Evolutionary conservation across 2,113 vertebrate genomes (phyloP), one percentile per base, ranked within the genome.

Genomic region (Pelmatolapia mariae): DNA sequence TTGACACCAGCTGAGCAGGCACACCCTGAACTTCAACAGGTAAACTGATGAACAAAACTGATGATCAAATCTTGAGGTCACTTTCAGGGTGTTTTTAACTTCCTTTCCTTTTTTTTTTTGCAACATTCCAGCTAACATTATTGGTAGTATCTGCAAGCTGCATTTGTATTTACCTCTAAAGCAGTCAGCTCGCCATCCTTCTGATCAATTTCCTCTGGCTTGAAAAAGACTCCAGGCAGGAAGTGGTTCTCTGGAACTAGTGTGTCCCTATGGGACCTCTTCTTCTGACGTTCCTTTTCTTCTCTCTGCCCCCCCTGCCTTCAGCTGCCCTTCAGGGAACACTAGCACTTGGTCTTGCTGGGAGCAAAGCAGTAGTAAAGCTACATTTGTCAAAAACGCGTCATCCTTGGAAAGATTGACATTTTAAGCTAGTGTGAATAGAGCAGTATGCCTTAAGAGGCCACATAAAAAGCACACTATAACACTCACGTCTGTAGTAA

Each of bases 161-260:
- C 7, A 68, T 10, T 59, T 47, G 26, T 22, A 19, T 8, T 54
- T 91, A 97, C 97, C 98, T 98, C 95, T 2, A 22, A 66, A 13
- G 50, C 93, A 5, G 96, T 98, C 89, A 98, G 95, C 43, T 98
- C 97, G 76, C 98, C 98, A 12, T 97, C 95, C 86, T 99, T 98
- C 73, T 96, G 91, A 47, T 98, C 96, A 16, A 96, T 96, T 22
- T 96, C 80, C 12, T 97, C 96, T 6, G 91, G 89, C 8, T 96
- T 29, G 2, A 98, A 96, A 90, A 95, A 97, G 11, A 92, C 90
- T 54, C 89, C 92, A 5, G 97, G 96, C 56, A 98, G 95, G 81
- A 90, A 94, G 78, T 96, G 97, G 76, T 97, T 98, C 1, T 89
- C 96, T 1, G 96, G 94, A 5, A 96, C 96, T 57, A 96, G 82